A percentile compares a stretch with the other conserved stretches of the same genome.
Evolutionary conservation across 2,113 vertebrate species (phyloP).

Genomic region (Mobula hypostoma): DNA sequence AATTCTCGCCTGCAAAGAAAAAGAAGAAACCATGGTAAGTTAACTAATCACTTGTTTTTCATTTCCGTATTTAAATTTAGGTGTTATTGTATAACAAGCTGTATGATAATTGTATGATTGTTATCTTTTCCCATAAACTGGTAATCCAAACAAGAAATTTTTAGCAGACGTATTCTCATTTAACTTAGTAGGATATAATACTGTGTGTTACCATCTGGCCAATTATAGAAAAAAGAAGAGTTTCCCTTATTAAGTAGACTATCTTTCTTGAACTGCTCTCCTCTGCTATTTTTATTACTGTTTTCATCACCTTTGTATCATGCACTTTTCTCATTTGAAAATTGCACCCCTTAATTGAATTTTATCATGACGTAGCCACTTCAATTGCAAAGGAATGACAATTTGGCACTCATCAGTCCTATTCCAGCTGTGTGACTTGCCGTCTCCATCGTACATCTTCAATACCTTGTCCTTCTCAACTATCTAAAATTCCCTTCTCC

Average conservation of each 20-base stretch:
- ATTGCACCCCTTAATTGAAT: not conserved
- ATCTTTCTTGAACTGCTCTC: not conserved
- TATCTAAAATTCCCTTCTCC: not conserved
- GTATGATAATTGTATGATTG: not conserved
- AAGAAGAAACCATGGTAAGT: not conserved
- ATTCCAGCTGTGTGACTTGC: not conserved
- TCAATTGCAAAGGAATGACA: not conserved
- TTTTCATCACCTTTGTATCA: not conserved
- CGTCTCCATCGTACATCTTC: no score
- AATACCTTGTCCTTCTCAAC: not conserved
- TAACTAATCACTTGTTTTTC: not conserved
- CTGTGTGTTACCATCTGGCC: not conserved
- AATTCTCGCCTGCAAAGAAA: not conserved
- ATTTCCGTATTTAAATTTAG: not conserved
- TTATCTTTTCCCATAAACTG: not conserved
- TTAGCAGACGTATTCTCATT: not conserved
- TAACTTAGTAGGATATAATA: not conserved
- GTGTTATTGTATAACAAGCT: not conserved
- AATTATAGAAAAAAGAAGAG: not conserved
- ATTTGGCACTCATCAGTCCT: not conserved
- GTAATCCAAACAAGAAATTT: not conserved
- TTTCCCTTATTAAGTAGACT: not conserved
- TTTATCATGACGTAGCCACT: not conserved
- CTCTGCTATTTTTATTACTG: not conserved
- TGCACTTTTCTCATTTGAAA: not conserved